Percentiles rank a stretch among this genome's conserved stretches.
phyloP scores from a whole-genome alignment of 2,888 invertebrate species.

The Aleiodes leptofemur region DNA sequence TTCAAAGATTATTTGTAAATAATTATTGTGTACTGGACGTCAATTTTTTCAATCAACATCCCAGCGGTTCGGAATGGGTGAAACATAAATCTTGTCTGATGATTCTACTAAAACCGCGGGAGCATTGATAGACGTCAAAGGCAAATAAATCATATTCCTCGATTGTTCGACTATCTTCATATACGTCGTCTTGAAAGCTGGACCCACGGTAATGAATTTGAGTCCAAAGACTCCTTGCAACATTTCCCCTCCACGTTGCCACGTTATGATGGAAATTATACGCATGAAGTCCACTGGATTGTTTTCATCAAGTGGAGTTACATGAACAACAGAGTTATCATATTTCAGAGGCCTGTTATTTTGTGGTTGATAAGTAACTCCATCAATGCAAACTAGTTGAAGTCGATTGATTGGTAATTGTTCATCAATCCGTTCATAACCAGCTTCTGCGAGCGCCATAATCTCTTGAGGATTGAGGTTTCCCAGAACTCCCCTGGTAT shows the following conservation, averaged over 20 bases:
- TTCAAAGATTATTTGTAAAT: no score
- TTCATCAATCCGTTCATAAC: background rate
- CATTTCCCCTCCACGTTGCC: background rate
- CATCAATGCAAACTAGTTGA: constrained; percentile 12
- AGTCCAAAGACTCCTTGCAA: constrained; percentile 5
- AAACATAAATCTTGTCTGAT: no score
- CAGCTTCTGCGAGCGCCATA: background rate
- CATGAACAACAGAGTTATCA: background rate
- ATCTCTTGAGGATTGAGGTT: background rate
- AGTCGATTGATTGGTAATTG: background rate
- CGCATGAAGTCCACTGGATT: background rate
- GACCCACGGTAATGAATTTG: background rate
- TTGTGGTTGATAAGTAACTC: background rate
- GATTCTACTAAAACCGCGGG: no score
- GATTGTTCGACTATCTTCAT: constrained; percentile 5
- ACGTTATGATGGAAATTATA: no score
- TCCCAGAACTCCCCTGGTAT: background rate
- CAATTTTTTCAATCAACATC: no score
- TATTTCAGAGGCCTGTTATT: background rate
- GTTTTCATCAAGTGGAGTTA: background rate
- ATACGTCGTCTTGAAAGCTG: constrained; percentile 7
- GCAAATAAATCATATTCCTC: no score
- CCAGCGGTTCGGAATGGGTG: no score
- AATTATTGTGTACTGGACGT: no score
- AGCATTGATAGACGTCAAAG: no score